phyloP scores from a whole-genome alignment of 1,140 invertebrate species.

The Cydia amplana region DNA sequence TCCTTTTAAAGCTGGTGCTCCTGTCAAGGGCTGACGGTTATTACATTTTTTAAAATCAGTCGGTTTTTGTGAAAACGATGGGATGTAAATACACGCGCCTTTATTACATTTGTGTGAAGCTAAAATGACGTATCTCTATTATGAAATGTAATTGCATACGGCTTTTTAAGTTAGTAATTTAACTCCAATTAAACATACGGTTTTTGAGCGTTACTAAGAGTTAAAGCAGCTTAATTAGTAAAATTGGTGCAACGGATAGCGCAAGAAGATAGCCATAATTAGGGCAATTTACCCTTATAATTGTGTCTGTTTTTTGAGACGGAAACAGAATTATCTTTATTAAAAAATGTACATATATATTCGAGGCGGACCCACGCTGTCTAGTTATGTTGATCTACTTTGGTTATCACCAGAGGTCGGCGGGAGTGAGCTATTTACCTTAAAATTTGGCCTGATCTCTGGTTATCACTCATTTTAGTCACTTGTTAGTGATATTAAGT shows the following conservation, averaged over 20 bases:
- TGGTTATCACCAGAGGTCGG: no score
- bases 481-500: no score
- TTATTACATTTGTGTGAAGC: no score
- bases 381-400: slow-evolving; percentile 5
- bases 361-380: neutral
- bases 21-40: slow-evolving; percentile 13
- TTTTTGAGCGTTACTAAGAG: slow-evolving; percentile 10
- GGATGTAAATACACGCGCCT: no score
- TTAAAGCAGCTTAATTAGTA: slow-evolving; percentile 21
- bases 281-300: neutral
- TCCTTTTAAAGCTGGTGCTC: neutral
- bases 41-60: slow-evolving; percentile 33
- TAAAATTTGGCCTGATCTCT: no score
- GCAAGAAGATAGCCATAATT: slow-evolving; percentile 1
- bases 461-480: no score
- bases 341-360: slow-evolving; percentile 43
- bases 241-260: slow-evolving; percentile 15
- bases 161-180: neutral
- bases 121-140: slow-evolving; percentile 33
- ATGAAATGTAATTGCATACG: no score
- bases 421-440: no score
- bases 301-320: slow-evolving; percentile 38
- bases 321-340: slow-evolving; percentile 66
- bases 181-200: slow-evolving; percentile 15
- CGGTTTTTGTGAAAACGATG: no score